phyloP scores from a whole-genome alignment of 2,797 vertebrate genomes.

The Scolopax bukidnonensis region DNA sequence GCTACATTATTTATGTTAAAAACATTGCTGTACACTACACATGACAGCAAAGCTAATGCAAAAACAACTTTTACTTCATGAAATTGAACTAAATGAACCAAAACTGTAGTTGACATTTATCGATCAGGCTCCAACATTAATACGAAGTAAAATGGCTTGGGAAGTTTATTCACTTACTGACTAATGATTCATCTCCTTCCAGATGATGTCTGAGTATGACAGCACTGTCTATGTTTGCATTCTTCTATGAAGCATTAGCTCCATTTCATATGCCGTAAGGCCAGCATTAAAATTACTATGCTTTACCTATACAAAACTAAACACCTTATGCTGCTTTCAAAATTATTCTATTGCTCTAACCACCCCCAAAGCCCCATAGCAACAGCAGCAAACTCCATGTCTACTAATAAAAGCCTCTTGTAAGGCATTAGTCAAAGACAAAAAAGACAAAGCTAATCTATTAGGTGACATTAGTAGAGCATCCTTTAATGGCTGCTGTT shows the following conservation, averaged over 20 bases:
- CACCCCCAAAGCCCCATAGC: not conserved
- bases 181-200: constrained; percentile 37
- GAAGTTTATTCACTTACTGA: constrained; percentile 38
- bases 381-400: not conserved
- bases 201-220: not conserved
- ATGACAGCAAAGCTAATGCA: constrained; percentile 4
- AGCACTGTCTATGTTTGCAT: not conserved
- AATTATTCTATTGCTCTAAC: not conserved
- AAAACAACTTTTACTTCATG: not conserved
- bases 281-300: not conserved
- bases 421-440: not conserved
- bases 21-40: not conserved
- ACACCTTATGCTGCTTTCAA: not conserved
- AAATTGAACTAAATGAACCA: not conserved
- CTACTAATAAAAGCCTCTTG: not conserved
- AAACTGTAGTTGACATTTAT: constrained; percentile 51
- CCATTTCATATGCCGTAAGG: not conserved
- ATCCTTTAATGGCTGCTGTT: not conserved
- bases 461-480: not conserved
- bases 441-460: not conserved
- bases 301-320: not conserved
- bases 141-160: constrained; percentile 31
- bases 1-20: not conserved
- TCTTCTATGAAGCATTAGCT: not conserved
- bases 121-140: constrained; percentile 50